Base-by-base conservation (phyloP, 2,797 vertebrate genomes). In the Jordanella pulchra region DNA sequence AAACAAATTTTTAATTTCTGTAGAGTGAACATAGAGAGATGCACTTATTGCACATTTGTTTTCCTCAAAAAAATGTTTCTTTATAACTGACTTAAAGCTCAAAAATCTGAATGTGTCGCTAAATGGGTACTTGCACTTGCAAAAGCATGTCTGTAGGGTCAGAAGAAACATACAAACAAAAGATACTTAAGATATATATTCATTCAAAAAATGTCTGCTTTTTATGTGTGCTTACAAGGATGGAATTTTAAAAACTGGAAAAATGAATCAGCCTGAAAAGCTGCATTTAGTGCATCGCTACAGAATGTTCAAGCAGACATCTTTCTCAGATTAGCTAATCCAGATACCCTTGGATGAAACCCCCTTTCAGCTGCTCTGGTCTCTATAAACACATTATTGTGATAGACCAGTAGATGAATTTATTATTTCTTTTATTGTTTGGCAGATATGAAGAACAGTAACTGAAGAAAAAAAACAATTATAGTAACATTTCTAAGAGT, bases 21-120 rank as follows among this genome's bases (percentile, higher is more conserved):
- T 76, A 69, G 76, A 86, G 85, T 77, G 77, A 70, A 81, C 76
- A 87, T 76, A 61, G 21, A 61, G 32, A 32, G 30, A 61, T 23
- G 30, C 30, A 35, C 18, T 32, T 47, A 47, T 15, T 3, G 11
- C 35, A 61, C 32, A 23, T 42, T 61, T 15, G 23, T 21, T 39
- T 18, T 23, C 13, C 39, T 42, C 13, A 44, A 61, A 61, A n/a
- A 14, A 23, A n/a, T n/a, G 4, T n/a, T 42, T 39, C 39, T 15
- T 42, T 12, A 21, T 25, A 3, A 44, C 6, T 7, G 14, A 44
- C 17, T 6, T 64, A 15, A 15, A 44, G 60, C 1, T 15, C n/a
- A 64, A 44, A 27, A 3, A 42, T 15, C 15, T 39, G 5, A 3
- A 63, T 61, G 3, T 15, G 23, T 63, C 12, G 5, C n/a, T 42